Base-by-base conservation (phyloP, 1,140 invertebrate genomes). In the Drosophila mojavensis region DNA sequence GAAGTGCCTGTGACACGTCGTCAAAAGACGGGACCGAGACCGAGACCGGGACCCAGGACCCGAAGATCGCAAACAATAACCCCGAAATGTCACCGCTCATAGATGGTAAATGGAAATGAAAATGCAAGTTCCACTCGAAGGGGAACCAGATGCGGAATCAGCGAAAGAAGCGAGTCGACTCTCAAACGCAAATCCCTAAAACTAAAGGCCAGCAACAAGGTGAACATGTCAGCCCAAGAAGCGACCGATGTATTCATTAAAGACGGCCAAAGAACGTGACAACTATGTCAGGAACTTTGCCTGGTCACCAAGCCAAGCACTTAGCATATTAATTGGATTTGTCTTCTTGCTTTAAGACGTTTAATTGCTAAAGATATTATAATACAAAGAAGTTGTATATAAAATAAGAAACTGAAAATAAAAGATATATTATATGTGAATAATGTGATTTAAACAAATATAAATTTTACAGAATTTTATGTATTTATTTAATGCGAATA, bases 1-100 rank as follows among this genome's bases (percentile, higher is more conserved):
- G 73, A 84, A 84, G 81, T 80, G 81, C 68, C 77, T 54, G 56
- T 73, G 79, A 78, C 69, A 83, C 86, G 79, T 75, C 74, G 60
- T 71, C 67, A 75, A 63, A 71, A 71, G 72, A 75, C 67, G 60
- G 54, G 20, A 51, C 60, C 47, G 58, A 60, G 53, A 45, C 64
- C 78, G 60, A 53, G 43, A 61, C 78, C 36, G 4, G 10, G 11
- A 11, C 10, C 36, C 36, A 13, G 36, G 45, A 65, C 62, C 50
- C 51, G 28, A 15, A 50, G 66, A 56, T 70, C 72, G 63, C 63
- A 45, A 75, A 79, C 70, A 55, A 80, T 78, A 69, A 86, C 68
- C 71, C 70, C 79, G 73, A 88, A 89, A 89, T 89, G 84, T 71
- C 81, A 75, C 60, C 72, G 66, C 39, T 54, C 69, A 30, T 56